phyloP scores from a whole-genome alignment of 2,113 vertebrate genomes.

The Redunca redunca region DNA sequence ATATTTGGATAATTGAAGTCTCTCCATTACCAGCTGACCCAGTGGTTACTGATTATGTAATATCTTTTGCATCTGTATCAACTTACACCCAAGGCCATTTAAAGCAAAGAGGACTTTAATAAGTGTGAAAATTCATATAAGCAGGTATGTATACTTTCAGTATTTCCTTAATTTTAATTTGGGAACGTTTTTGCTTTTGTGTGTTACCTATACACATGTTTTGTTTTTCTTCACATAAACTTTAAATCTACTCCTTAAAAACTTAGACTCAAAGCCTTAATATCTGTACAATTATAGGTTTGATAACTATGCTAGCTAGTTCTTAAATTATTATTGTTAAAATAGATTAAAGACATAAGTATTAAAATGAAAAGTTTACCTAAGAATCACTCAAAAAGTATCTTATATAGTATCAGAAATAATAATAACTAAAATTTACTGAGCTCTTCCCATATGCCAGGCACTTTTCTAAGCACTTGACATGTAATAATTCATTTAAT shows the following conservation, averaged over 20 bases:
- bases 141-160: background rate
- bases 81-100: background rate
- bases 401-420: background rate
- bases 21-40: background rate
- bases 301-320: background rate
- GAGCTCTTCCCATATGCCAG: background rate
- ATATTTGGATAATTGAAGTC: background rate
- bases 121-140: background rate
- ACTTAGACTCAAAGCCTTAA: background rate
- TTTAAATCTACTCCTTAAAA: background rate
- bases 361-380: background rate
- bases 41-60: background rate
- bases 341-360: background rate
- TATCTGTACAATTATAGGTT: background rate
- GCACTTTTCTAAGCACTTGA: background rate
- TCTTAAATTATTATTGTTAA: background rate
- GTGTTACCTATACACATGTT: background rate
- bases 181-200: background rate
- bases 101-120: background rate
- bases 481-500: background rate
- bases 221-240: background rate
- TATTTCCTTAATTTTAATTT: conserved; percentile 10
- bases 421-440: background rate
- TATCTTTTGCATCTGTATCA: background rate
- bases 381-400: background rate